phyloP scores from a whole-genome alignment of 2,113 vertebrate genomes.

The Channa maculata region DNA sequence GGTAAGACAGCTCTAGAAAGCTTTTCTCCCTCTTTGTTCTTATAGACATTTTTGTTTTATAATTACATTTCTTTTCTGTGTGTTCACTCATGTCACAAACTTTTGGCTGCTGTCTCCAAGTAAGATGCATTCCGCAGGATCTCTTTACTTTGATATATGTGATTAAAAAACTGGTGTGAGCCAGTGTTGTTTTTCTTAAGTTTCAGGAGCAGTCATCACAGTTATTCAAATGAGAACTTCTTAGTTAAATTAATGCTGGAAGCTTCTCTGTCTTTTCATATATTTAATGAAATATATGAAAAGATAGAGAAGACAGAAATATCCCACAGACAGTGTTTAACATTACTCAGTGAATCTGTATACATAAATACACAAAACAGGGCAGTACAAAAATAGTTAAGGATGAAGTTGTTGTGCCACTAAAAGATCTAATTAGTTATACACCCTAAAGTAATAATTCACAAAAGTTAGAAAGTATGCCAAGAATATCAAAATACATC shows the following conservation, averaged over 20 bases:
- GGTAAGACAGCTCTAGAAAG: constrained; percentile 64
- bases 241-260: neutral
- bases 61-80: constrained; percentile 12
- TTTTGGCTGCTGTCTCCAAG: constrained; percentile 22
- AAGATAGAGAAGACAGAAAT: neutral
- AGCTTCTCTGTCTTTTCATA: too few species aligned
- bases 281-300: too few species aligned
- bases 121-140: neutral
- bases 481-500: neutral
- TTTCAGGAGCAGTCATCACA: neutral
- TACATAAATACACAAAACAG: neutral
- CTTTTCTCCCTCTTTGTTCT: constrained; percentile 5
- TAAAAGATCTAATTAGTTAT: neutral
- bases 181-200: too few species aligned
- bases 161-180: neutral
- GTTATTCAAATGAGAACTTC: neutral
- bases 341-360: neutral
- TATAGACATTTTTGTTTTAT: constrained; percentile 18
- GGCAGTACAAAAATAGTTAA: neutral
- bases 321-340: neutral
- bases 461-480: neutral
- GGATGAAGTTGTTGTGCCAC: neutral
- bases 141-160: neutral
- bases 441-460: neutral
- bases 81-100: constrained; percentile 29